Percentiles rank a stretch among this genome's conserved stretches.
phyloP scores from a whole-genome alignment of 2,797 vertebrate genomes.

The Austrolebias charrua region DNA sequence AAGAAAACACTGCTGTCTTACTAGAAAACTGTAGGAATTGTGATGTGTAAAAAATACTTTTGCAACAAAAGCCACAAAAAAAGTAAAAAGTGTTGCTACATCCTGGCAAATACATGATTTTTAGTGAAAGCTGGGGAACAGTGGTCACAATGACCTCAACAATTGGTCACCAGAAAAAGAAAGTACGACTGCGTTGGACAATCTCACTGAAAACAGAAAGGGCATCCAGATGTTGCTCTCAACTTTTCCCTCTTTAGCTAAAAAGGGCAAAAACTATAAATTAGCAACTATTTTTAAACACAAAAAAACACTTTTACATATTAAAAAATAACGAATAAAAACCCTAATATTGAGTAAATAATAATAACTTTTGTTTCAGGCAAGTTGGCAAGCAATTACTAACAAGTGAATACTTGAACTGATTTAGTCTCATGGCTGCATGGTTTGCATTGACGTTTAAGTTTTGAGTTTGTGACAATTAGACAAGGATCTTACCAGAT shows the following conservation, averaged over 20 bases:
- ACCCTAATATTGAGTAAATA: too few species aligned
- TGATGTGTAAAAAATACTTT: not conserved
- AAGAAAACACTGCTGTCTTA: constrained; percentile 25
- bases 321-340: too few species aligned
- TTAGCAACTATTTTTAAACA: too few species aligned
- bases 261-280: constrained; percentile 53
- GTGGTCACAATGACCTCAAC: constrained; percentile 26
- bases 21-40: constrained; percentile 6
- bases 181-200: constrained; percentile 19
- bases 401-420: too few species aligned
- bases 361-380: too few species aligned
- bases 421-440: too few species aligned
- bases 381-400: too few species aligned
- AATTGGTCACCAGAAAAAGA: constrained; percentile 31
- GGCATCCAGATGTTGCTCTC: constrained; percentile 70
- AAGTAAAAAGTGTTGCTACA: constrained; percentile 3
- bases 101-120: constrained; percentile 7
- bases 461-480: not conserved
- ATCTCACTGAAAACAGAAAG: constrained; percentile 43
- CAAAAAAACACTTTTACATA: too few species aligned
- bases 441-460: not conserved
- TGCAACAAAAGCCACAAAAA: constrained; percentile 5
- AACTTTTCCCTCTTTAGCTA: constrained; percentile 67
- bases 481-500: constrained; percentile 84
- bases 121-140: constrained; percentile 36